A percentile compares a stretch with the other conserved stretches of the same genome.
Evolutionary conservation across 2,888 invertebrate genomes (phyloP).

Genomic region (Caenorhabditis sp.): DNA sequence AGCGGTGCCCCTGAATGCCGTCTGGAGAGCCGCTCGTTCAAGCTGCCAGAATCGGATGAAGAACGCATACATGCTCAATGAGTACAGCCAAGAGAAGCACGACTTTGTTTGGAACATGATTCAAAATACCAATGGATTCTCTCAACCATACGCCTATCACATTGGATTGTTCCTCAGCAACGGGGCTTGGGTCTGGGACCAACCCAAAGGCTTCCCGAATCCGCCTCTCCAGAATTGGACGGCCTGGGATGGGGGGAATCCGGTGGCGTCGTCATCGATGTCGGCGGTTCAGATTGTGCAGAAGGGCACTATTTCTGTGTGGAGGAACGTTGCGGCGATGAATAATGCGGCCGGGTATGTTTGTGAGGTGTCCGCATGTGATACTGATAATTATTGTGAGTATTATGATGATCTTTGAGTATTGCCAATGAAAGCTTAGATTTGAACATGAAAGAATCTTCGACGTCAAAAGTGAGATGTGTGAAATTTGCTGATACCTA

Average conservation of each 20-base stretch:
- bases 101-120: conserved; percentile 21
- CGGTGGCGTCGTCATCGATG: not conserved
- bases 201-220: not conserved
- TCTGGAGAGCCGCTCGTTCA: conserved; percentile 53
- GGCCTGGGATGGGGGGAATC: not conserved
- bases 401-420: not conserved
- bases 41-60: conserved; percentile 34
- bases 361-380: conserved; percentile 41
- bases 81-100: conserved; percentile 44
- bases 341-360: conserved; percentile 27
- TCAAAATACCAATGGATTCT: not conserved
- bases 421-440: too few relatives aligned
- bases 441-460: too few relatives aligned
- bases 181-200: conserved; percentile 4
- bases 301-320: not conserved
- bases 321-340: conserved; percentile 13
- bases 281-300: not conserved
- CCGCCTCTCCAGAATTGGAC: not conserved
- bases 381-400: conserved; percentile 32
- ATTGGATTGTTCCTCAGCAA: conserved; percentile 21
- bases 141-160: conserved; percentile 34
- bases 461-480: too few relatives aligned
- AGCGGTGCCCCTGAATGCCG: conserved; percentile 5
- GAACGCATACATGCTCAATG: conserved; percentile 25
- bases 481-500: too few relatives aligned